These are phyloP conservation scores for Campoplex nolae DNA, from an alignment of 2,888 invertebrate genomes.

Conservation along the genomic window DNA sequence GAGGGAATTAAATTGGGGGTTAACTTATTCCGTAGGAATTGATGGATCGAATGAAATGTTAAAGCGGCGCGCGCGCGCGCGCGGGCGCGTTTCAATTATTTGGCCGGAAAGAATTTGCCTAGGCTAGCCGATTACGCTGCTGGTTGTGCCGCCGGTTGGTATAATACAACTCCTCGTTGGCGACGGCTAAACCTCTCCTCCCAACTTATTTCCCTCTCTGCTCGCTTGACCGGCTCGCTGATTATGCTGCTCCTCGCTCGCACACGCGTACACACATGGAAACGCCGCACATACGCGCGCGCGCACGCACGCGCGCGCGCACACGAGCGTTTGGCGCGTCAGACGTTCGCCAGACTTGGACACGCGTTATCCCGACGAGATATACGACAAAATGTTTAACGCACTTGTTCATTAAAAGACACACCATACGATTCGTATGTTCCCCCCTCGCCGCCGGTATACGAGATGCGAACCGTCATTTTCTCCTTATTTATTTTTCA, in stretches of 20 bases:
- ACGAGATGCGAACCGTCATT: constrained; percentile 5
- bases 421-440: neutral
- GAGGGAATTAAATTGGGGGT: too few species aligned
- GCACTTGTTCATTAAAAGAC: neutral
- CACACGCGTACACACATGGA: neutral
- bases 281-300: constrained; percentile 4
- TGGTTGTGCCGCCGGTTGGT: too few species aligned
- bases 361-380: constrained; percentile 24
- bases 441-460: constrained; percentile 10
- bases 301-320: neutral
- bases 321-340: constrained; percentile 63
- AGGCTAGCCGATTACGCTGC: constrained; percentile 13
- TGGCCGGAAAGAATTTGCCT: constrained; percentile 7
- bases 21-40: neutral
- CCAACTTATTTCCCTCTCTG: constrained; percentile 23
- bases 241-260: neutral
- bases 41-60: neutral
- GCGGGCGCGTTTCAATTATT: neutral
- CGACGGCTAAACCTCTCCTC: constrained; percentile 29
- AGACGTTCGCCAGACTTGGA: constrained; percentile 63
- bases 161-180: constrained; percentile 35
- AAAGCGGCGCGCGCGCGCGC: neutral
- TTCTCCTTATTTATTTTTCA: neutral
- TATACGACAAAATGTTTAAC: constrained; percentile 11
- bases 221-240: constrained; percentile 36